Percentiles rank a stretch among this genome's conserved stretches.
Conservation (phyloP, 1,140 invertebrate genomes). For the Solen grandis region DNA sequence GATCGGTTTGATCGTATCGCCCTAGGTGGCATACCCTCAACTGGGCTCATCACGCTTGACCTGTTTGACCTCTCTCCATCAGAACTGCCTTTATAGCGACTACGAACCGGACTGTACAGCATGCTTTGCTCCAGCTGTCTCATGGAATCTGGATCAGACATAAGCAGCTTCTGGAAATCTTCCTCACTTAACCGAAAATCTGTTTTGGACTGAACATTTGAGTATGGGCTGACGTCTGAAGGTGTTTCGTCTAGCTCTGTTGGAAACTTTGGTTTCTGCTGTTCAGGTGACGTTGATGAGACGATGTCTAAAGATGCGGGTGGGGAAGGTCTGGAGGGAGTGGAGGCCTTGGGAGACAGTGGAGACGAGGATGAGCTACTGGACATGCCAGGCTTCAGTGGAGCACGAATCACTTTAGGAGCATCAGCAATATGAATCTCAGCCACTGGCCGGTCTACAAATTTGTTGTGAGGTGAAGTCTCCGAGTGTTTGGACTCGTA, state of each 20-base stretch:
- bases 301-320: constrained; percentile 44
- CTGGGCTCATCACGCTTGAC: constrained; percentile 31
- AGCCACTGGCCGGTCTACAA: constrained; percentile 60
- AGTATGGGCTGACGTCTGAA: constrained; percentile 3
- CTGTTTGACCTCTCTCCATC: constrained; percentile 34
- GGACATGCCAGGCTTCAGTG: constrained; percentile 50
- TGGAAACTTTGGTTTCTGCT: no score
- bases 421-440: constrained; percentile 66
- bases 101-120: constrained; percentile 50
- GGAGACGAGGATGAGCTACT: background rate
- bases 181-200: constrained; percentile 44
- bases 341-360: background rate
- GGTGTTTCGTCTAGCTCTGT: background rate
- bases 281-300: constrained; percentile 13
- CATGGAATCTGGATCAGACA: constrained; percentile 52
- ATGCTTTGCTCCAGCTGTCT: constrained; percentile 54
- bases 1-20: constrained; percentile 39
- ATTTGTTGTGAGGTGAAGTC: constrained; percentile 33
- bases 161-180: constrained; percentile 47
- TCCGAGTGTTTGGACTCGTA: background rate
- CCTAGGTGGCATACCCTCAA: constrained; percentile 33
- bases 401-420: constrained; percentile 59
- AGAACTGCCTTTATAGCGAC: constrained; percentile 13
- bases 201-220: constrained; percentile 34
- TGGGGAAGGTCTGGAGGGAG: constrained; percentile 40